Percentiles rank a stretch among this genome's conserved stretches.
These are phyloP conservation scores for Drosophila diplacantha DNA, from an alignment of 2,888 invertebrate genomes.

Conservation along the genomic window DNA sequence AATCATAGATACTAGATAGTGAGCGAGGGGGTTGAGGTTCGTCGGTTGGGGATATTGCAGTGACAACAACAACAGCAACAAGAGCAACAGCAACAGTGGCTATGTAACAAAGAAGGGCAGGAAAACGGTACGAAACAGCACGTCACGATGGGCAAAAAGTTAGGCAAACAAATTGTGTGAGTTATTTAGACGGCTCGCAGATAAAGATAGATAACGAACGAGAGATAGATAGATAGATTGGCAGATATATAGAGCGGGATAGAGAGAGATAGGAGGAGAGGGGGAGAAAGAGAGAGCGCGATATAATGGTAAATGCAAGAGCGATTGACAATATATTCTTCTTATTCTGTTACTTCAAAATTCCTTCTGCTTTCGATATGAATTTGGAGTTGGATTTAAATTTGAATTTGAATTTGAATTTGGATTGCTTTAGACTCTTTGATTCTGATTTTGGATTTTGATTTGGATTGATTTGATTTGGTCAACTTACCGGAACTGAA, in stretches of 20 bases:
- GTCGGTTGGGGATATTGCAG: constrained; percentile 22
- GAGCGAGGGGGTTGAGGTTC: constrained; percentile 1
- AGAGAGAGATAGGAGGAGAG: constrained; percentile 32
- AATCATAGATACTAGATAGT: constrained; percentile 22
- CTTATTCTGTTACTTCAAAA: constrained; percentile 30
- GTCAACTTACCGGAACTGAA: constrained; percentile 89
- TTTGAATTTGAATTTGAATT: constrained; percentile 14
- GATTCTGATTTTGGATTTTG: constrained; percentile 41
- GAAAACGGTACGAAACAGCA: constrained; percentile 6
- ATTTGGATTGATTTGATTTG: constrained; percentile 58
- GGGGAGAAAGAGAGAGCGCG: constrained; percentile 33
- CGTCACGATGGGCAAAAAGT: constrained; percentile 44
- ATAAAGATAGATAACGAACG: constrained; percentile 37
- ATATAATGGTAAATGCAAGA: constrained; percentile 62
- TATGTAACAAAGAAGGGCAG: constrained; percentile 29
- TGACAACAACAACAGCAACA: constrained; percentile 13
- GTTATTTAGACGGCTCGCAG: constrained; percentile 54
- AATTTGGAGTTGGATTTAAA: constrained; percentile 8
- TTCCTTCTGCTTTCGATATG: constrained; percentile 25
- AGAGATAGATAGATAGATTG: constrained; percentile 30
- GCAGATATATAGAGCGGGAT: constrained; percentile 31
- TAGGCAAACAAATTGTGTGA: constrained; percentile 47
- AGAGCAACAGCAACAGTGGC: constrained; percentile 22
- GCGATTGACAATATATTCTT: constrained; percentile 56
- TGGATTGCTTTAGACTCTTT: constrained; percentile 45